Conservation (phyloP, 2,797 vertebrate species). For the Arnoldichthys spilopterus region DNA sequence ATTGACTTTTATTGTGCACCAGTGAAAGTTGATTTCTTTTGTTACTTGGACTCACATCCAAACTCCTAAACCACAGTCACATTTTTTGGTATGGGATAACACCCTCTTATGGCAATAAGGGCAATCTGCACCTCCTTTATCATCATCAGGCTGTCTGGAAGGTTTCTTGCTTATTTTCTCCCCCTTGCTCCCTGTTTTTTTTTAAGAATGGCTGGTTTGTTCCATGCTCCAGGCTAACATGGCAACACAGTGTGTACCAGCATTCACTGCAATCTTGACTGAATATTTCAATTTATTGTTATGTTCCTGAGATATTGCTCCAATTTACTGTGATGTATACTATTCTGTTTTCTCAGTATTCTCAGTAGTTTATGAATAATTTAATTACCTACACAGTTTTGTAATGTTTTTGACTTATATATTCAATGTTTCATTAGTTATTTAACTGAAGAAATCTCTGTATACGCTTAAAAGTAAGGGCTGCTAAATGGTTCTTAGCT, state of each 20-base stretch:
- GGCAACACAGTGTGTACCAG: constrained; percentile 6
- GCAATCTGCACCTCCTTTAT: constrained; percentile 62
- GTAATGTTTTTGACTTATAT: neutral
- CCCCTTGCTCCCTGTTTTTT: constrained; percentile 38
- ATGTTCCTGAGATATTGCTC: neutral
- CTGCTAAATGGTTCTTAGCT: no score
- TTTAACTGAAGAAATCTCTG: no score
- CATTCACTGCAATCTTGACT: constrained; percentile 9
- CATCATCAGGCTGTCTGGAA: constrained; percentile 70
- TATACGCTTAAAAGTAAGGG: neutral
- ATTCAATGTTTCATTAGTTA: neutral
- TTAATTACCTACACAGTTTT: neutral
- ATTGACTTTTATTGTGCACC: constrained; percentile 17
- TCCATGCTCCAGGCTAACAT: constrained; percentile 21
- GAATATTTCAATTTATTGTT: constrained; percentile 11
- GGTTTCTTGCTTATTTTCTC: constrained; percentile 54
- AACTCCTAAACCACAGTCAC: constrained; percentile 48
- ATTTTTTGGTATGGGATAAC: constrained; percentile 51
- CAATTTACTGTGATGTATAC: neutral
- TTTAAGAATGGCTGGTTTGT: constrained; percentile 35
- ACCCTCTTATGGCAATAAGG: constrained; percentile 64
- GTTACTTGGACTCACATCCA: constrained; percentile 37
- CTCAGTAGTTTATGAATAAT: neutral
- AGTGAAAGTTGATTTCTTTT: constrained; percentile 38
- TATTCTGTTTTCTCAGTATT: neutral